These are phyloP conservation scores for Drosophila sucinea DNA, from an alignment of 1,140 invertebrate genomes.

Conservation along the genomic window DNA sequence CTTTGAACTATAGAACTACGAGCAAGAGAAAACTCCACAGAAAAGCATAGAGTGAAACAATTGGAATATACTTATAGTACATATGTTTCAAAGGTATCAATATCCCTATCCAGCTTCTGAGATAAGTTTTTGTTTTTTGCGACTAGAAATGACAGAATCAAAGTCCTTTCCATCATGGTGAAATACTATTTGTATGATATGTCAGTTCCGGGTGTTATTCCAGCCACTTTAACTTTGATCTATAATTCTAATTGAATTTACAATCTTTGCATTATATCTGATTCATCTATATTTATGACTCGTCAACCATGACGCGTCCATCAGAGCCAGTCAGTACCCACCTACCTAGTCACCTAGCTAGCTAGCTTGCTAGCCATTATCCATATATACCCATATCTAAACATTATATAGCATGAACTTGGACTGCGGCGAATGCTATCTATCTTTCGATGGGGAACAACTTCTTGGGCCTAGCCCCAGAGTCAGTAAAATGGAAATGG, in stretches of 20 bases:
- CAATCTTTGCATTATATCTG: neutral
- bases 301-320: conserved; percentile 7
- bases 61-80: too few species aligned
- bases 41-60: too few species aligned
- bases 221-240: conserved; percentile 9
- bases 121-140: too few species aligned
- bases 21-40: too few species aligned
- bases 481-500: neutral
- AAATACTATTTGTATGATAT: conserved; percentile 4
- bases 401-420: conserved; percentile 37
- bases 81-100: too few species aligned
- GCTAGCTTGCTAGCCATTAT: neutral
- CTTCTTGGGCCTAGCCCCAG: conserved; percentile 8
- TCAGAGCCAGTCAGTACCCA: neutral
- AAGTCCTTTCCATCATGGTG: neutral
- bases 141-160: too few species aligned
- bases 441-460: conserved; percentile 8
- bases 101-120: too few species aligned
- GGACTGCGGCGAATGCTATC: conserved; percentile 30
- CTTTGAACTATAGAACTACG: too few species aligned
- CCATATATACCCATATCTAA: conserved; percentile 8
- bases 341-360: neutral
- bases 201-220: conserved; percentile 11
- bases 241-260: conserved; percentile 13
- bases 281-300: conserved; percentile 14